A percentile compares a stretch with the other conserved stretches of the same genome.
These are phyloP conservation scores for Hormiphora californensis DNA, from an alignment of 37 sponge, comb jelly and placozoan genomes.

Conservation along the genomic window DNA sequence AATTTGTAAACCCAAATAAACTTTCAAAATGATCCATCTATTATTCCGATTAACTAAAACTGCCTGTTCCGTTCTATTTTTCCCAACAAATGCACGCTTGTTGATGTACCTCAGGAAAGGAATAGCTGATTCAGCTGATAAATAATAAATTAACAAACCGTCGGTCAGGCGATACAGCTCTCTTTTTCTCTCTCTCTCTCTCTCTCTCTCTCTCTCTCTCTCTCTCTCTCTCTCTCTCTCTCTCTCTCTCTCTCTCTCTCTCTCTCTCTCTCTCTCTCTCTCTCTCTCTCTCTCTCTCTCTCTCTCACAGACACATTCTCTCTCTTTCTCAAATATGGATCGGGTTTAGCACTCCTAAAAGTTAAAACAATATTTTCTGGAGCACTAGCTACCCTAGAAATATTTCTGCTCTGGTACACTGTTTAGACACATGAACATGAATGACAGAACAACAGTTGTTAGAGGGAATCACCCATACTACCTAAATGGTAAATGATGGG, in stretches of 20 bases:
- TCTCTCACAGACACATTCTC: not conserved
- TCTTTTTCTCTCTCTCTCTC: not conserved
- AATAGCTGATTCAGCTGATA: slow-evolving; percentile 22
- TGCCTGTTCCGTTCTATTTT: not conserved
- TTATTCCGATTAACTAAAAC: not conserved
- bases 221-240: not conserved
- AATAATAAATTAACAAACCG: slow-evolving; percentile 19
- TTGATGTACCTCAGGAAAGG: not conserved
- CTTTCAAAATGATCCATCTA: too few species aligned
- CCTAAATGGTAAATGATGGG: too few species aligned
- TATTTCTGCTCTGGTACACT: too few species aligned
- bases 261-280: not conserved
- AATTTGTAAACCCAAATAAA: too few species aligned
- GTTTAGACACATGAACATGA: too few species aligned
- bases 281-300: not conserved
- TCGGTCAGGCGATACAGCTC: not conserved
- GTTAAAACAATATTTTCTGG: too few species aligned
- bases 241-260: not conserved
- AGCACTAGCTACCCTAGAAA: too few species aligned
- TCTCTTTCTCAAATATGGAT: not conserved
- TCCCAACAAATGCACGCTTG: not conserved
- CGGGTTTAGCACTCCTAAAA: too few species aligned
- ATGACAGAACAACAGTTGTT: too few species aligned
- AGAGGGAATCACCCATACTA: too few species aligned
- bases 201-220: not conserved